Base-by-base conservation (phyloP, 2,888 invertebrate species). In the Abrostola tripartita region DNA sequence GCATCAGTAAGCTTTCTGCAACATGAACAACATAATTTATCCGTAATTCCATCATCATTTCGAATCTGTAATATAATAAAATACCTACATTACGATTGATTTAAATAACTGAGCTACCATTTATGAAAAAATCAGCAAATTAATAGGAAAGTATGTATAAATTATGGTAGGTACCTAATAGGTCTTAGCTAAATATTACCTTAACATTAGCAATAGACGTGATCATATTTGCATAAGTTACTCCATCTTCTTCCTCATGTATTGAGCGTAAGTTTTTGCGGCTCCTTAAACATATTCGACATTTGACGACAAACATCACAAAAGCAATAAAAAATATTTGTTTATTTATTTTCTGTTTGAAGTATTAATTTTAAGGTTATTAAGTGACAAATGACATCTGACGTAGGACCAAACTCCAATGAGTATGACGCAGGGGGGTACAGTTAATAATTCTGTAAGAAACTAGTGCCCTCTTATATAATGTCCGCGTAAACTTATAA, bases 1-100 rank as follows among this genome's bases (percentile, higher is more conserved):
- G 81, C 81, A 14, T 87, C 88, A 68, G 42, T 77, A 1, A 89
- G 84, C 79, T 85, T 90, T 74, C 82, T 81, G 60, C 92, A 85
- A 77, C 95, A 95, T 64, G 61, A 71, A 9, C 85, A 78, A 79
- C 92, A 92, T 69, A 91, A 82, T 73, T 83, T 77, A 65, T 85
- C 74, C 40, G 78, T 73, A 10, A 77, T 69, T 56, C 67, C 74
- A 69, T 83, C 77, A 24, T 76, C 60, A 59, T 72, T 74, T 10
- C 53, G 53, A 52, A 89, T 78, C 89, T 90, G 77, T 24, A 75
- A 78, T 57, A 65, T 62, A 49, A 57, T 40, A 58, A 14, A 58
- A 52, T 5, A 8, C 12, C 5, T 47, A 11, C 11, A 49, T 35
- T 24, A 24, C 4, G 24, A 24, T 24, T 24, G 24, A 24, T 24